Evolutionary conservation across 2,113 vertebrate species (phyloP).

Genomic region (Sturnus vulgaris): DNA sequence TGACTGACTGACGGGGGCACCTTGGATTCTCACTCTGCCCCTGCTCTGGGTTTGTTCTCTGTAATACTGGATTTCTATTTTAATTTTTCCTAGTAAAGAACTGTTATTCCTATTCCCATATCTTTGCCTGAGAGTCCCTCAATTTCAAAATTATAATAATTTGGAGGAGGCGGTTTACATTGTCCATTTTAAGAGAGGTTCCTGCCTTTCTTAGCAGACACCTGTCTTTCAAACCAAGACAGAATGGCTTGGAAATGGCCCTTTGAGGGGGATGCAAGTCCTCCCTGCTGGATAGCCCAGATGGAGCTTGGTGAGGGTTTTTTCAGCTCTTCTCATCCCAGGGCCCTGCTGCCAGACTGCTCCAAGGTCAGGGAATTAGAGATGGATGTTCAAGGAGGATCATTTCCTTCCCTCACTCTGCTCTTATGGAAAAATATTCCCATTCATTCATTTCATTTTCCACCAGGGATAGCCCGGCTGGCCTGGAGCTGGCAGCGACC

Average conservation of each 20-base stretch:
- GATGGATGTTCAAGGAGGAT: background rate
- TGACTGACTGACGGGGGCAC: too few relatives aligned
- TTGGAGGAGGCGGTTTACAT: too few relatives aligned
- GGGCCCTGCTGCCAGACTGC: background rate
- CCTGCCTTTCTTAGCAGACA: too few relatives aligned
- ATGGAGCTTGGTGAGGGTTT: background rate
- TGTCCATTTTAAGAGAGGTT: too few relatives aligned
- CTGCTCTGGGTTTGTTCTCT: too few relatives aligned
- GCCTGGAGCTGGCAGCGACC: constrained; percentile 1
- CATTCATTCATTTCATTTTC: background rate
- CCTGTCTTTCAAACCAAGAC: too few relatives aligned
- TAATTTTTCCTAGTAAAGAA: too few relatives aligned
- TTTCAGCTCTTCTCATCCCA: constrained; percentile 3
- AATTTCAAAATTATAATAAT: too few relatives aligned
- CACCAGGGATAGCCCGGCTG: background rate
- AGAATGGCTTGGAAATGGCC: background rate
- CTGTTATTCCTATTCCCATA: too few relatives aligned
- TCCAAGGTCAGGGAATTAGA: background rate
- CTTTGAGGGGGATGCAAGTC: background rate
- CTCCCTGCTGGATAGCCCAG: background rate
- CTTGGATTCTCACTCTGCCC: too few relatives aligned
- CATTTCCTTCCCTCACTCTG: background rate
- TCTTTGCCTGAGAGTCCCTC: too few relatives aligned
- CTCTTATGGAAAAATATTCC: background rate
- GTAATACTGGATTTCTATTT: too few relatives aligned